Evolutionary conservation across 2,888 invertebrate genomes (phyloP), one percentile per base, ranked within the genome.

Genomic region (Sepiola atlantica): DNA sequence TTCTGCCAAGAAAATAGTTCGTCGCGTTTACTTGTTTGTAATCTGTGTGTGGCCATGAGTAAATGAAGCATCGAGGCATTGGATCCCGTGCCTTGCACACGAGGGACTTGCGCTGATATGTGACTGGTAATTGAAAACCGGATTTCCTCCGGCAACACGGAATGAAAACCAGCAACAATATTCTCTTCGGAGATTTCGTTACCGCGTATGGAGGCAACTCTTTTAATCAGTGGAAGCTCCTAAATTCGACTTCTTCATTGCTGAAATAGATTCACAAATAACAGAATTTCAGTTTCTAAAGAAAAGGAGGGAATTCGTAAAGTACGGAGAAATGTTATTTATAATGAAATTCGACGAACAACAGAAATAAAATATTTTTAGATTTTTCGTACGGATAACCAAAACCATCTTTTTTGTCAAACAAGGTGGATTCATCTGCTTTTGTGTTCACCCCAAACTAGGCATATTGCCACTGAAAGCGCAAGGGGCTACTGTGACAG

Each of bases 51-150:
- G 32, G 32, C 77, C n/a, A 14, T n/a, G n/a, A 77, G 77, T 77
- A 77, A 77, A 77, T 77, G n/a, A 32, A 77, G 32, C 77, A 77
- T 32, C 32, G n/a, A n/a, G 77, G n/a, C 77, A n/a, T 77, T 32
- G 77, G 77, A 77, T 77, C n/a, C n/a, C 14, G 77, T 77, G 77
- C n/a, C 32, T n/a, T 77, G 77, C n/a, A 77, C 77, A 32, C n/a
- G 2, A 32, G 77, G 77, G 77, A 77, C 14, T 77, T 4, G n/a
- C 32, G 14, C 45, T 45, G 45, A 45, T n/a, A 77, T 77, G 21
- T 77, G 77, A 77, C 77, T 77, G n/a, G 77, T 77, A 77, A 77
- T 77, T 77, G 77, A 77, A 77, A 77, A 77, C n/a, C 77, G 77
- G 2, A 16, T n/a, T 18, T 77, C 77, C 77, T 77, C n/a, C 4